phyloP scores from a whole-genome alignment of 2,888 invertebrate species.

The Scaptomyza tumidula region DNA sequence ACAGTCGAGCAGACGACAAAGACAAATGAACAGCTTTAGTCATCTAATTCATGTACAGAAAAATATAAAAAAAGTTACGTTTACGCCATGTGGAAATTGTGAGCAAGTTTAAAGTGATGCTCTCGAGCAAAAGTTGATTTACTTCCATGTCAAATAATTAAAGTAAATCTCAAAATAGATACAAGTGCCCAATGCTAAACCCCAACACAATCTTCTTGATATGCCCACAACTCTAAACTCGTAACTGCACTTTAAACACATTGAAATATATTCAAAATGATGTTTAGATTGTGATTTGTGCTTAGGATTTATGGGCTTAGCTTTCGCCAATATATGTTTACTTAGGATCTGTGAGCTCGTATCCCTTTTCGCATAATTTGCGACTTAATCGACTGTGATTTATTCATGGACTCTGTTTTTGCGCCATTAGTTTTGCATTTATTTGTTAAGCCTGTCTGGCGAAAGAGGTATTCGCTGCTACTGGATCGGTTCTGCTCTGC shows the following conservation, averaged over 20 bases:
- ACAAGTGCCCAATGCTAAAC: not conserved
- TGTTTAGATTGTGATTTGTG: constrained; percentile 19
- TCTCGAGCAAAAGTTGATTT: constrained; percentile 43
- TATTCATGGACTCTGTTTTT: constrained; percentile 76
- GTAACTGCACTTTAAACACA: constrained; percentile 5
- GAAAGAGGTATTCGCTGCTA: constrained; percentile 22
- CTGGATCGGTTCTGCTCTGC: not conserved
- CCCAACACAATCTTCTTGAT: not conserved
- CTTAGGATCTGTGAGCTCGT: constrained; percentile 59
- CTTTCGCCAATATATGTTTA: constrained; percentile 51
- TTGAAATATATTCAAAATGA: constrained; percentile 20
- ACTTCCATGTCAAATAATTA: constrained; percentile 49
- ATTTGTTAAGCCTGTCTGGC: constrained; percentile 49
- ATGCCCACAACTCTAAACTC: not conserved
- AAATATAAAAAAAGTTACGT: constrained; percentile 62
- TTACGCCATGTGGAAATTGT: constrained; percentile 60
- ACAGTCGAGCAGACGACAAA: constrained; percentile 34
- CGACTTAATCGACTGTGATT: constrained; percentile 76
- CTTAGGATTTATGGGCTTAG: constrained; percentile 12
- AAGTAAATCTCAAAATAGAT: not conserved
- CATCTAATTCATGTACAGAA: constrained; percentile 28
- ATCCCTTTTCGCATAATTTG: constrained; percentile 77
- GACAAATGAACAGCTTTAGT: constrained; percentile 18
- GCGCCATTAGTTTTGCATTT: constrained; percentile 71
- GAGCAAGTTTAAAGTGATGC: constrained; percentile 35